phyloP scores from a whole-genome alignment of 2,113 vertebrate species.

The Amia ocellicauda region DNA sequence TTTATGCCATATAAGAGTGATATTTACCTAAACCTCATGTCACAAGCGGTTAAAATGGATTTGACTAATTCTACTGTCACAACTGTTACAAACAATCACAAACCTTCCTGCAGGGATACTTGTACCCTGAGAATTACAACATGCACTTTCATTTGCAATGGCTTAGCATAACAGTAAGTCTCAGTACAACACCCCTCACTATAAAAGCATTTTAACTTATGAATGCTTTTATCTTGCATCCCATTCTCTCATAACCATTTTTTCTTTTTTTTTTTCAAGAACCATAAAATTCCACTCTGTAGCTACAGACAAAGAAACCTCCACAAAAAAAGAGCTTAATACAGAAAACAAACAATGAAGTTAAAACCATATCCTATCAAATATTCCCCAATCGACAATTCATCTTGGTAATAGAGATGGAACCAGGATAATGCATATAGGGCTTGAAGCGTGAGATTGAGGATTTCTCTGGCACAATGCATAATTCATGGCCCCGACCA shows the following conservation, averaged over 20 bases:
- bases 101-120: slow-evolving; percentile 1
- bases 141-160: not conserved
- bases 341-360: slow-evolving; percentile 85
- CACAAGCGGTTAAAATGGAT: not conserved
- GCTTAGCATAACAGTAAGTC: not conserved
- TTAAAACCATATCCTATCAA: slow-evolving; percentile 84
- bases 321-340: slow-evolving; percentile 45
- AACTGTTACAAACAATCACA: slow-evolving; percentile 1
- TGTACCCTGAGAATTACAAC: slow-evolving; percentile 21
- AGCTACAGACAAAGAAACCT: slow-evolving; percentile 21
- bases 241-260: slow-evolving; percentile 27
- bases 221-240: slow-evolving; percentile 32
- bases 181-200: slow-evolving; percentile 22
- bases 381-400: slow-evolving; percentile 93
- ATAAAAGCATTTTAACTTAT: slow-evolving; percentile 31
- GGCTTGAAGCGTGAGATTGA: slow-evolving; percentile 97
- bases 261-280: slow-evolving; percentile 33
- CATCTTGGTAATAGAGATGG: slow-evolving; percentile 99
- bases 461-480: slow-evolving; percentile 98
- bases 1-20: not conserved
- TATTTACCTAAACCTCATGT: not conserved
- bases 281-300: slow-evolving; percentile 50
- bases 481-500: slow-evolving; percentile 98
- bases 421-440: slow-evolving; percentile 92
- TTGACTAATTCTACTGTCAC: slow-evolving; percentile 9